These are phyloP conservation scores for Grantiella picta DNA, from an alignment of 2,113 vertebrate species.

Conservation along the genomic window DNA sequence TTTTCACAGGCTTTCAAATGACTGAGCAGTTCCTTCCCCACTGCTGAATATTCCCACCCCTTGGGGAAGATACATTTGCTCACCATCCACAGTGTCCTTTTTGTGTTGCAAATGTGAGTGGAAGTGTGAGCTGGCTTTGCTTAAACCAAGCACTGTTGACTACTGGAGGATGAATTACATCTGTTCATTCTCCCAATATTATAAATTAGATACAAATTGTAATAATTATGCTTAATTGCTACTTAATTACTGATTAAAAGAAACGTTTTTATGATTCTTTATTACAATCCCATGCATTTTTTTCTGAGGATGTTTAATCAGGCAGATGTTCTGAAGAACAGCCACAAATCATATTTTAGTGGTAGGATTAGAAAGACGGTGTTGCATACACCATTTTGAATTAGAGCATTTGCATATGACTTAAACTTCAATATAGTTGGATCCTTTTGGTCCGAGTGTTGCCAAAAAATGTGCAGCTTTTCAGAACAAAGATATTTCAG, in stretches of 20 bases:
- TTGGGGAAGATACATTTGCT: neutral
- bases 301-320: conserved; percentile 33
- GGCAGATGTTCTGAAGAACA: conserved; percentile 10
- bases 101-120: neutral
- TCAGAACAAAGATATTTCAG: neutral
- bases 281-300: conserved; percentile 6
- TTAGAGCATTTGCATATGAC: neutral
- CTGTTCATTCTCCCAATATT: conserved; percentile 10
- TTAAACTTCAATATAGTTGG: neutral
- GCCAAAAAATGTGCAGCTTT: neutral
- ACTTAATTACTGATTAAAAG: conserved; percentile 54
- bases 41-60: neutral
- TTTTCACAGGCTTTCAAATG: neutral
- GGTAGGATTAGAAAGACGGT: neutral
- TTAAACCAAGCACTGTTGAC: neutral
- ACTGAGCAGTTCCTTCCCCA: neutral
- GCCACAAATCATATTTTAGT: conserved; percentile 16
- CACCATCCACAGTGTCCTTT: neutral
- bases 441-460: neutral
- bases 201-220: conserved; percentile 52
- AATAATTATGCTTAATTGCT: conserved; percentile 57
- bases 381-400: neutral
- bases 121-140: conserved; percentile 6
- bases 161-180: conserved; percentile 15
- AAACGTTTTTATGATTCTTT: conserved; percentile 38